phyloP scores from a whole-genome alignment of 2,113 vertebrate species.

The Labrus mixtus region DNA sequence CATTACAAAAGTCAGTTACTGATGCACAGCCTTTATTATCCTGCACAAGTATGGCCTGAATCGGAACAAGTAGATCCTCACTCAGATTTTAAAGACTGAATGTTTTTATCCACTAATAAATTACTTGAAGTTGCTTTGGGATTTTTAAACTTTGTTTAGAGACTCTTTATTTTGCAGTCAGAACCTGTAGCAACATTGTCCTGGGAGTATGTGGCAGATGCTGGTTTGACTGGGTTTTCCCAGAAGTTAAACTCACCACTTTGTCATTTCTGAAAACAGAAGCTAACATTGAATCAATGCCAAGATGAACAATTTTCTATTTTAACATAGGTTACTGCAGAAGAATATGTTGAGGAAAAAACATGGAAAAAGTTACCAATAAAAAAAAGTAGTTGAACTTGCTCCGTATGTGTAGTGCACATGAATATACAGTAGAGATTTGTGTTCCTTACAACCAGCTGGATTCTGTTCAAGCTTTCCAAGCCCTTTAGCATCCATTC shows the following conservation, averaged over 20 bases:
- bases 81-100: constrained; percentile 64
- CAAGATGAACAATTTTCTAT: constrained; percentile 68
- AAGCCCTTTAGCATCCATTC: constrained; percentile 23
- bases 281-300: constrained; percentile 52
- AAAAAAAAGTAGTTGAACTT: constrained; percentile 38
- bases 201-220: constrained; percentile 13
- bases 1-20: constrained; percentile 25
- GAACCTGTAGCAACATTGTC: constrained; percentile 52
- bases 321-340: constrained; percentile 56
- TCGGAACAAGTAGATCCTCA: constrained; percentile 60
- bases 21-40: constrained; percentile 69
- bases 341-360: constrained; percentile 28
- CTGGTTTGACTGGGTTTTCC: constrained; percentile 33
- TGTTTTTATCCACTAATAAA: constrained; percentile 69
- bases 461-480: constrained; percentile 9
- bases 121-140: constrained; percentile 68
- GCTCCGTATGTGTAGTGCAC: constrained; percentile 31
- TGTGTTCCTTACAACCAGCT: constrained; percentile 7
- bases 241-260: constrained; percentile 21
- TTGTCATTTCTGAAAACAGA: constrained; percentile 39
- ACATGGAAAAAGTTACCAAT: constrained; percentile 13
- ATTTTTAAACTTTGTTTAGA: constrained; percentile 48
- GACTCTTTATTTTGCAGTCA: constrained; percentile 42
- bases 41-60: constrained; percentile 68
- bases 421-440: constrained; percentile 3